Base-by-base conservation (phyloP, 2,797 vertebrate species). In the Darevskia mixta region DNA sequence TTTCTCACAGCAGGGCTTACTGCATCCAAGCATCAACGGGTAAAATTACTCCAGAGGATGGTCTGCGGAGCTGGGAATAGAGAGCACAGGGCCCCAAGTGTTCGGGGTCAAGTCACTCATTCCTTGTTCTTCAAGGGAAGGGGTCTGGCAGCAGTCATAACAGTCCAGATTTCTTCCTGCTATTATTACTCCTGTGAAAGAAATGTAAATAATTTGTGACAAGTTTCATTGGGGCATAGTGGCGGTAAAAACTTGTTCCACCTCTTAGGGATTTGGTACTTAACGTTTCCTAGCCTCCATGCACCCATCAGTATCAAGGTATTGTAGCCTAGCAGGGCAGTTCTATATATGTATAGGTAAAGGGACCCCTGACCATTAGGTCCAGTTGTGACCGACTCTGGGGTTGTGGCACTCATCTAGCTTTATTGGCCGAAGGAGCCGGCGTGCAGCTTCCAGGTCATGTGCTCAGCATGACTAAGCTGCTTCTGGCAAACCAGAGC, bases 41-140 rank as follows among this genome's bases (percentile, higher is more conserved):
- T 11, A 38, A 32, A 32, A n/a, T 55, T n/a, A 23, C n/a, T 20
- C 18, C n/a, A 38, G 2, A 5, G 20, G 55, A 64, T 15, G 32
- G 8, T 64, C 32, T 35, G 10, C 3, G 20, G 15, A 35, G 17
- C 0, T 1, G 10, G 20, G 0, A 6, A 20, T 4, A 41, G 61
- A 27, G 20, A 43, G 61, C 20, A 27, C 4, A 32, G 6, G 5
- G 6, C 9, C 3, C 38, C 2, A 83, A 27, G 10, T 66, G 7
- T 27, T 27, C 2, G 29, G 17, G 15, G 17, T 55, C 45, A 32
- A 79, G 45, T 55, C 11, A 41, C 1, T 43, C 11, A 41, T 82
- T 5, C 18, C 20, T 20, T 61, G 10, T 61, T 3, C n/a, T 79
- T 61, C 4, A 20, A 9, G 18, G 4, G 35, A 25, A 5, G 20